Evolutionary conservation across 2,888 invertebrate genomes (phyloP).

Genomic region (Apamea crenata): DNA sequence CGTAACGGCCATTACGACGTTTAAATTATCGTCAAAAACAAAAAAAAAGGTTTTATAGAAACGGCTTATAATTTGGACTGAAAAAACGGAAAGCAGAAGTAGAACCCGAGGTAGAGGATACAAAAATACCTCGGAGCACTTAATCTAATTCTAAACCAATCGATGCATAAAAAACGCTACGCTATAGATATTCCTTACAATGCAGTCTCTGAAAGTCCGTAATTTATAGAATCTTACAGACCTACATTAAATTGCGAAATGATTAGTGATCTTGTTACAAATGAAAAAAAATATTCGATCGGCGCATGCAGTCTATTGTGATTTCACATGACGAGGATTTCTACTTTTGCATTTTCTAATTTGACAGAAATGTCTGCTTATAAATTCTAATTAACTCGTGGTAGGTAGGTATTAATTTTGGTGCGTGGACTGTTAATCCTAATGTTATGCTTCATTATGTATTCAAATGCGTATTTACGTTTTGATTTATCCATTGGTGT

Average conservation of each 20-base stretch:
- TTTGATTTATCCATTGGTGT: constrained; percentile 24
- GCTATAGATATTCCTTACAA: neutral
- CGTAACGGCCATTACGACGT: neutral
- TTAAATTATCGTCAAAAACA: neutral
- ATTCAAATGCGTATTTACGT: constrained; percentile 30
- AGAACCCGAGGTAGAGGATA: neutral
- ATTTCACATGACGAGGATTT: constrained; percentile 36
- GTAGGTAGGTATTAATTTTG: constrained; percentile 18
- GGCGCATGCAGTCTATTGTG: constrained; percentile 12
- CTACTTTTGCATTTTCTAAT: constrained; percentile 47
- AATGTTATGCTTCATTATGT: constrained; percentile 14
- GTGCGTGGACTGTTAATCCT: constrained; percentile 27
- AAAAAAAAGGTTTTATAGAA: neutral
- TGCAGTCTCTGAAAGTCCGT: too few species aligned
- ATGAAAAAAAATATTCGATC: constrained; percentile 20
- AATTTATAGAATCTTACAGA: constrained; percentile 9
- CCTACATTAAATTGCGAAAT: neutral
- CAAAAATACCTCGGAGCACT: neutral
- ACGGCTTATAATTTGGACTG: neutral
- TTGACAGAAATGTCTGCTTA: constrained; percentile 41
- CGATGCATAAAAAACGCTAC: neutral
- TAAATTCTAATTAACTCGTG: constrained; percentile 41
- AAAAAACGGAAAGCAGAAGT: neutral
- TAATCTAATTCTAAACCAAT: neutral
- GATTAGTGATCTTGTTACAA: neutral